These are phyloP conservation scores for Ciconia stormi DNA, from an alignment of 2,113 vertebrate genomes.

Conservation along the genomic window DNA sequence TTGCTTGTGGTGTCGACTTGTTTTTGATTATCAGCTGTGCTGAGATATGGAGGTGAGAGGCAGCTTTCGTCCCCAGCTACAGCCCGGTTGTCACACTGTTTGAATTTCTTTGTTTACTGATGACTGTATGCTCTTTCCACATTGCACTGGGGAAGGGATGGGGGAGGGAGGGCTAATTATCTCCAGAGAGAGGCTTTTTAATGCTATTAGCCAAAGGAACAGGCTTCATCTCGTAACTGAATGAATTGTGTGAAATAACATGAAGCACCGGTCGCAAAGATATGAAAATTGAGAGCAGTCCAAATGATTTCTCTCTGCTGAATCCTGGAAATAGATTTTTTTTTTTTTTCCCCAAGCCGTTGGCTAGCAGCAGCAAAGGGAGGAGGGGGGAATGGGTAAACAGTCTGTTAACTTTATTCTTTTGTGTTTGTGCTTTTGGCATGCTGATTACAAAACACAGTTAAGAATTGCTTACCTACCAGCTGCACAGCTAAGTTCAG, in stretches of 20 bases:
- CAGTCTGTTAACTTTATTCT: conserved; percentile 4
- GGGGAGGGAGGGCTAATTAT: neutral
- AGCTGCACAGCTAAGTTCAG: neutral
- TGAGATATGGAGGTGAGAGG: neutral
- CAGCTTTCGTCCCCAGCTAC: neutral
- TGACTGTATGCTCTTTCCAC: neutral
- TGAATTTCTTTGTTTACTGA: conserved; percentile 33
- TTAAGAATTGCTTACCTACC: neutral
- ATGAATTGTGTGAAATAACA: neutral
- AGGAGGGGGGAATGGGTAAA: neutral
- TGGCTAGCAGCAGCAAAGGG: neutral
- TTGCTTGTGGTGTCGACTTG: neutral
- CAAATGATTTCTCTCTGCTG: neutral
- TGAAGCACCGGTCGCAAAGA: neutral
- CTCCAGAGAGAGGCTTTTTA: neutral
- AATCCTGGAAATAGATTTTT: neutral
- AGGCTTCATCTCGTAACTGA: neutral
- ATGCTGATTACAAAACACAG: neutral
- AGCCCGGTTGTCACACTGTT: neutral
- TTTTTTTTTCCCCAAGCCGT: neutral
- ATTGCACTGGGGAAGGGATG: neutral
- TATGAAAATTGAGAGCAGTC: neutral
- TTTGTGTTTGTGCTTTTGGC: conserved; percentile 12
- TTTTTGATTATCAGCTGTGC: neutral
- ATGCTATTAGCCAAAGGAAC: neutral